phyloP scores from a whole-genome alignment of 2,888 invertebrate species.

The Theretra japonica region DNA sequence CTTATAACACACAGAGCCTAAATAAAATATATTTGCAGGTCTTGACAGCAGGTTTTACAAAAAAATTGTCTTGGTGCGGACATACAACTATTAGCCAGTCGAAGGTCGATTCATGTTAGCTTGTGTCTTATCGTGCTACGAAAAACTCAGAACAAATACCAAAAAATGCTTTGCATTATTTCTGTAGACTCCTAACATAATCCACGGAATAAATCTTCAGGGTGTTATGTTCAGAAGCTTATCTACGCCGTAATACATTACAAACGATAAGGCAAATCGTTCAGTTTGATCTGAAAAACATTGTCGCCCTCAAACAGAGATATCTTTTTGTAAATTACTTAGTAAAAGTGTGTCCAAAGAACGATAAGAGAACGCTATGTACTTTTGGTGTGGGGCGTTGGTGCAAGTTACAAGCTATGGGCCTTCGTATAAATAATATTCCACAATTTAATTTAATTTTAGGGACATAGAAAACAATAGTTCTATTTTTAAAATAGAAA shows the following conservation, averaged over 20 bases:
- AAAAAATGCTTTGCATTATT: too few species aligned
- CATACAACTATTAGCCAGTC: too few species aligned
- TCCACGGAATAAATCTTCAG: background rate
- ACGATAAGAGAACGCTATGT: conserved; percentile 74
- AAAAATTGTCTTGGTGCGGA: too few species aligned
- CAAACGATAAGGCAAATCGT: conserved; percentile 43
- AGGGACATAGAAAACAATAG: too few species aligned
- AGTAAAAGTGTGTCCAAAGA: conserved; percentile 77
- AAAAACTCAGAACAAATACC: too few species aligned
- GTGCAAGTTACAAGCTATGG: conserved; percentile 45
- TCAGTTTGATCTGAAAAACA: conserved; percentile 76
- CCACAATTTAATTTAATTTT: too few species aligned
- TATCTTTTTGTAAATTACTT: conserved; percentile 74
- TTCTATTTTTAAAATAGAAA: too few species aligned
- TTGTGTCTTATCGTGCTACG: too few species aligned
- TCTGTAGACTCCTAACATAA: background rate
- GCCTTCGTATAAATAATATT: background rate
- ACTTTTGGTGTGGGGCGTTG: conserved; percentile 56
- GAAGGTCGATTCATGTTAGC: too few species aligned
- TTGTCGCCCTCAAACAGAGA: conserved; percentile 65
- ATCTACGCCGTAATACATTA: background rate
- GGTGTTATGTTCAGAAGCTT: background rate
- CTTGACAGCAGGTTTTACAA: too few species aligned
- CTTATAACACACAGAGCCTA: too few species aligned
- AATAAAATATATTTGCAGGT: too few species aligned